Conservation (phyloP, 2,113 vertebrate genomes). For the Phylloscopus trochiloides region DNA sequence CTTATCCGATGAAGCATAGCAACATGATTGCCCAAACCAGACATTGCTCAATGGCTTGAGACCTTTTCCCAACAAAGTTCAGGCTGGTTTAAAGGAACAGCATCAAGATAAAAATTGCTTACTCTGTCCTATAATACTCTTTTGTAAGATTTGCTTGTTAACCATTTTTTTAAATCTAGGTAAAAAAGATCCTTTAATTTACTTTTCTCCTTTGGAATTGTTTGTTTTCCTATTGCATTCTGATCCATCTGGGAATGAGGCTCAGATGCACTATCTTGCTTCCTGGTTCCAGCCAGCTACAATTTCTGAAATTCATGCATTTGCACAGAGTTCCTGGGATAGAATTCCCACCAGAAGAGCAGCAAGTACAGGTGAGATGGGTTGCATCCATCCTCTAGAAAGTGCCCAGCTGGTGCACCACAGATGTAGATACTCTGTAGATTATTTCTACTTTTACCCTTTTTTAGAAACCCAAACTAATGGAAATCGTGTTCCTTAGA, state of each 20-base stretch:
- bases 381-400: not conserved
- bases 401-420: not conserved
- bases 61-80: conserved; percentile 59
- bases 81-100: conserved; percentile 57
- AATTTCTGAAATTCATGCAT: not conserved
- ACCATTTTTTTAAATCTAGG: conserved; percentile 2
- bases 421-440: not conserved
- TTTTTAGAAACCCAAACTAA: not conserved
- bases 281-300: not conserved
- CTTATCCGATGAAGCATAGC: conserved; percentile 62
- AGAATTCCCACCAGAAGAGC: not conserved
- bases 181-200: not conserved
- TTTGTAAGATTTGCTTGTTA: conserved; percentile 17
- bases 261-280: not conserved
- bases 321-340: not conserved
- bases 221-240: conserved; percentile 18
- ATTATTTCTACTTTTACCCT: not conserved
- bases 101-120: conserved; percentile 53
- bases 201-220: not conserved
- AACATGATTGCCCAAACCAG: conserved; percentile 61
- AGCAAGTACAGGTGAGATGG: not conserved
- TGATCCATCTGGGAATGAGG: not conserved
- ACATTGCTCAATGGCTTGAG: conserved; percentile 68
- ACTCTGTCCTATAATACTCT: not conserved
- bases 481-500: not conserved